Percentiles rank a stretch among this genome's conserved stretches.
Conservation (phyloP, 2,113 vertebrate genomes). For the Rhea americana region DNA sequence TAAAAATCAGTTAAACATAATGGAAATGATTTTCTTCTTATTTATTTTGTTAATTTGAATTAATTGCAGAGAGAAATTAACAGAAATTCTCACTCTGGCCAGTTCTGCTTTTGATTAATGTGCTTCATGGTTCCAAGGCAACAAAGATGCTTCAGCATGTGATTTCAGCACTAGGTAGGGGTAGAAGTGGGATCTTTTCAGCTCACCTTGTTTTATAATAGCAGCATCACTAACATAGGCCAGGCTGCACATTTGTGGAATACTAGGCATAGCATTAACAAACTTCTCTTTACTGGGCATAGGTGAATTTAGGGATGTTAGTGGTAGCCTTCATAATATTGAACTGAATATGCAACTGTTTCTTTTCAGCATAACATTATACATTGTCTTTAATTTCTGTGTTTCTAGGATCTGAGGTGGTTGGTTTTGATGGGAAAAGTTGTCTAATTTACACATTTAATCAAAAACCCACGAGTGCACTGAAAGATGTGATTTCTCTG, state of each 20-base stretch:
- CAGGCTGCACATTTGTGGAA: background rate
- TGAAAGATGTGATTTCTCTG: constrained; percentile 84
- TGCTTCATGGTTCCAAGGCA: background rate
- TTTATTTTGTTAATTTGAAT: background rate
- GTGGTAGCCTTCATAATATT: background rate
- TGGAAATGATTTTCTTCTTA: background rate
- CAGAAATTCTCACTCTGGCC: background rate
- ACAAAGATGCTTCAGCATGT: background rate
- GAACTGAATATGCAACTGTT: background rate
- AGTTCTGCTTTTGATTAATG: background rate
- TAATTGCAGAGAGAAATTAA: background rate
- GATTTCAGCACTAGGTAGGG: background rate
- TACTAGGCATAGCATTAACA: background rate
- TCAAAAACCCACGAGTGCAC: constrained; percentile 68
- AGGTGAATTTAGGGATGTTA: background rate
- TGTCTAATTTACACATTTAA: constrained; percentile 82
- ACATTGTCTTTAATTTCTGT: constrained; percentile 59
- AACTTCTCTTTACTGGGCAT: fast-evolving
- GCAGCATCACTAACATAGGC: background rate
- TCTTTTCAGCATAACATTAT: background rate
- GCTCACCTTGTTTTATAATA: background rate
- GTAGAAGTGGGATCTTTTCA: background rate
- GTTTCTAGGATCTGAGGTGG: constrained; percentile 84
- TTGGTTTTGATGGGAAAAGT: constrained; percentile 85
- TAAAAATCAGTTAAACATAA: background rate